These are phyloP conservation scores for Danio albolineatus DNA, from an alignment of 2,797 vertebrate genomes.

Conservation along the genomic window DNA sequence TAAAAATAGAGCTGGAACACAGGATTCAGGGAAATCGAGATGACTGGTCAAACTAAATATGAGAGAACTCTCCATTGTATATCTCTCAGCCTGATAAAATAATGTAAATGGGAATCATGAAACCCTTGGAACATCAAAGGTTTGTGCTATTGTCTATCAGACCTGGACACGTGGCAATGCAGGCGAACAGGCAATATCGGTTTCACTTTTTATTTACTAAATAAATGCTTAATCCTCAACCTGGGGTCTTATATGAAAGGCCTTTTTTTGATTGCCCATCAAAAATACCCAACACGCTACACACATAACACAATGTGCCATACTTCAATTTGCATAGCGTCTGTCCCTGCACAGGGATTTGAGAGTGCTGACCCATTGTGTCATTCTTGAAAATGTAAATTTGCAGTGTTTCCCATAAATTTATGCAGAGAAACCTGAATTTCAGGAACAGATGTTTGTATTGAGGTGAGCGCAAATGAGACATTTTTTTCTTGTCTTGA, in stretches of 20 bases:
- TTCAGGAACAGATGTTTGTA: conserved; percentile 55
- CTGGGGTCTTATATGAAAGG: conserved; percentile 14
- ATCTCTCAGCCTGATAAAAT: not conserved
- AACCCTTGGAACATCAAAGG: conserved; percentile 29
- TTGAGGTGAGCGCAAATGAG: conserved; percentile 20
- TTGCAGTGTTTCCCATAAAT: conserved; percentile 59
- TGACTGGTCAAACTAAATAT: no score
- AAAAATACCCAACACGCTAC: conserved; percentile 32
- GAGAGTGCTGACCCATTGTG: conserved; percentile 48
- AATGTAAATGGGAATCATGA: conserved; percentile 4
- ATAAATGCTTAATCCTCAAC: conserved; percentile 35
- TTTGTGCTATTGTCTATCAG: conserved; percentile 21
- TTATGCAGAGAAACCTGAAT: conserved; percentile 63
- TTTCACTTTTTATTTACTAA: conserved; percentile 41
- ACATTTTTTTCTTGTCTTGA: not conserved
- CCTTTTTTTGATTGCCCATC: conserved; percentile 11
- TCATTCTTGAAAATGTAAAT: conserved; percentile 71
- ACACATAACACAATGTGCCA: conserved; percentile 25
- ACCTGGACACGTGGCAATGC: not conserved
- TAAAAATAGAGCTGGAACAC: no score
- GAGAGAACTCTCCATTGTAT: not conserved
- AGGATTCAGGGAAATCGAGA: no score
- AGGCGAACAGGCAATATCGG: conserved; percentile 3
- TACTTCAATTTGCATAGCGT: conserved; percentile 45
- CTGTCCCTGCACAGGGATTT: conserved; percentile 50